Conservation (phyloP, 2,113 vertebrate genomes). For the Megaleporinus macrocephalus region DNA sequence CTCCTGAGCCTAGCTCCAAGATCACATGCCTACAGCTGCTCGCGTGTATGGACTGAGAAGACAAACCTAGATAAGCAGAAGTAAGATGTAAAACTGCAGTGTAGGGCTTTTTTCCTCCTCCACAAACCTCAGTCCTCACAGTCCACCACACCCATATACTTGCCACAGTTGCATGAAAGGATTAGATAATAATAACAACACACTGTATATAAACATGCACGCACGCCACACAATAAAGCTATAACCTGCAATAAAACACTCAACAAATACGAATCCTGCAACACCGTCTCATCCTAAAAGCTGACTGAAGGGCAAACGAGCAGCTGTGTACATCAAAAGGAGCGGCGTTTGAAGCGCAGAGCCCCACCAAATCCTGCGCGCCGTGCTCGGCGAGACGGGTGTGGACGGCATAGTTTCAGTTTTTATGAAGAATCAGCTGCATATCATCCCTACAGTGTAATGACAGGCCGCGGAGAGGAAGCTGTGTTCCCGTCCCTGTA, state of each 20-base stretch:
- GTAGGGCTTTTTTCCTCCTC: neutral
- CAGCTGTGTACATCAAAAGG: neutral
- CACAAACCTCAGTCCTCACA: neutral
- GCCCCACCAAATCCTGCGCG: neutral
- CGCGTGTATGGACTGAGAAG: neutral
- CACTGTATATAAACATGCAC: neutral
- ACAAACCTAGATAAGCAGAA: neutral
- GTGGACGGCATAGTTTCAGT: neutral
- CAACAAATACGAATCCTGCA: neutral
- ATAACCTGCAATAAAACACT: neutral
- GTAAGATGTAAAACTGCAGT: neutral
- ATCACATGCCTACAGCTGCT: neutral
- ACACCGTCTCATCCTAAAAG: neutral
- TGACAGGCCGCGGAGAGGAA: neutral
- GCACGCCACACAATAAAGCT: neutral
- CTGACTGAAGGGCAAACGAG: neutral
- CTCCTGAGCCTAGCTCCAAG: neutral
- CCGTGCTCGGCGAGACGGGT: neutral
- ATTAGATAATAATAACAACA: neutral
- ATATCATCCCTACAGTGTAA: conserved; percentile 2
- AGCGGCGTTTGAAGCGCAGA: neutral
- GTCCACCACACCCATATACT: neutral
- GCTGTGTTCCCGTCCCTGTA: neutral
- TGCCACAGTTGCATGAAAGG: neutral
- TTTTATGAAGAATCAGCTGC: conserved; percentile 29